Base-by-base conservation (phyloP, 2,888 invertebrate species). In the Aphodius sticticus region DNA sequence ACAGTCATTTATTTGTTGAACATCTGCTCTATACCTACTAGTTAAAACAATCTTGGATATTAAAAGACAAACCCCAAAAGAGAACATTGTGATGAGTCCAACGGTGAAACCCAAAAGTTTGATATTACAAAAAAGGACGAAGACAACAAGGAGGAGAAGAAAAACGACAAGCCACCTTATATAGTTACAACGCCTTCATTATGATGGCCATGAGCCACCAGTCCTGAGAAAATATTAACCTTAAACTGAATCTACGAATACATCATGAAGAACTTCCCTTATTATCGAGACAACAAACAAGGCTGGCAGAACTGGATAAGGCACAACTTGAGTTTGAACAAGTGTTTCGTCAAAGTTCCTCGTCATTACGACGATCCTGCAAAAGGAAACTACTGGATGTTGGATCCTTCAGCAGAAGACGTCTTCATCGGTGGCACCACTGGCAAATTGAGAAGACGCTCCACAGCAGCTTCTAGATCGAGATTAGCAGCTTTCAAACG, bases 281-380 rank as follows among this genome's bases (percentile, higher is more conserved):
- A 99, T 89, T 99, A 99, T 89, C 93, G 96, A 79, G 97, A 99
- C 89, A 99, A 99, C 89, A 98, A 98, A 85, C 98, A 99, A 87
- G 99, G 99, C 37, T 99, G 99, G 99, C 99, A 99, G 90, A 99
- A 99, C 88, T 98, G 98, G 1, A 99, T 99, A 82, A 91, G 99
- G 1, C 99, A 99, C 90, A 99, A 99, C 88, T 91, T 99, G 14
- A 97, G 97, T 85, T 91, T 99, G 86, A 99, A 99, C 90, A 99
- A 99, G 90, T 99, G 99, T 88, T 99, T 99, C 89, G 97, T 99
- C 35, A 99, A 99, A 91, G 97, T 97, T 70, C 97, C 98, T 0
- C 92, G 99, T 16, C 97, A 98, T 87, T 99, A 99, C 90, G 99
- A 99, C 89, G 99, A 99, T 88, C 99, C 99, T 0, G 99, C 99